A percentile compares a stretch with the other conserved stretches of the same genome.
phyloP scores from a whole-genome alignment of 1,140 invertebrate species.

The Acromyrmex echinatior region DNA sequence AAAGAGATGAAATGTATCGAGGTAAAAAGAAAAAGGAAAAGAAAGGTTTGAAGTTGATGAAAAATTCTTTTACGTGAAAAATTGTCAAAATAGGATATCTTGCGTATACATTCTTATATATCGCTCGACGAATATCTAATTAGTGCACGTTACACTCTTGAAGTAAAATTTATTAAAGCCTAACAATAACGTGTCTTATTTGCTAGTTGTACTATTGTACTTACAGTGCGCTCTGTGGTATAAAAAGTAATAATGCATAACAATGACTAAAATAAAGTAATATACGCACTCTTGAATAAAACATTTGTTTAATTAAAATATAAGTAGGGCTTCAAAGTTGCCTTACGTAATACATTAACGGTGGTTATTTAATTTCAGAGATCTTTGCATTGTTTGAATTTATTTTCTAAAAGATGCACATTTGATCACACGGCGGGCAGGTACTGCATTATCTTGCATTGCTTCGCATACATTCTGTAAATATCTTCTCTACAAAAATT shows the following conservation, averaged over 20 bases:
- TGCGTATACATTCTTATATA: background rate
- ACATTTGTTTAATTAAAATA: background rate
- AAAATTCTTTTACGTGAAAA: background rate
- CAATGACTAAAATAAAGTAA: slow-evolving; percentile 29
- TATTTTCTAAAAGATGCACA: background rate
- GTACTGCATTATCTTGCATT: slow-evolving; percentile 24
- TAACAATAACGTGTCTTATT: slow-evolving; percentile 26
- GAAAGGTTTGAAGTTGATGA: too few relatives aligned
- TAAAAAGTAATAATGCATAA: slow-evolving; percentile 9
- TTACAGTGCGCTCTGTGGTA: slow-evolving; percentile 5
- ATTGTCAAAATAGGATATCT: background rate
- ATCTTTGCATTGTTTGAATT: slow-evolving; percentile 14
- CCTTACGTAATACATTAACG: slow-evolving; percentile 18
- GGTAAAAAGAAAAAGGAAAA: background rate
- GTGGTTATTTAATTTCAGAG: background rate
- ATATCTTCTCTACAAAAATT: slow-evolving; percentile 48
- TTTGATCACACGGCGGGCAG: slow-evolving; percentile 30
- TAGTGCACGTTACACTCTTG: background rate
- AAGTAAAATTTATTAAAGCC: slow-evolving; percentile 12
- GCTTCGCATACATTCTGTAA: slow-evolving; percentile 7
- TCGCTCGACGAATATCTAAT: background rate
- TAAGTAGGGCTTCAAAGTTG: background rate
- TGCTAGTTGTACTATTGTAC: slow-evolving; percentile 20
- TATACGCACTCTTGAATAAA: background rate
- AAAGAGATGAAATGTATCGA: background rate